These are phyloP conservation scores for Nephrotoma flavescens DNA, from an alignment of 2,888 invertebrate species.

Conservation along the genomic window DNA sequence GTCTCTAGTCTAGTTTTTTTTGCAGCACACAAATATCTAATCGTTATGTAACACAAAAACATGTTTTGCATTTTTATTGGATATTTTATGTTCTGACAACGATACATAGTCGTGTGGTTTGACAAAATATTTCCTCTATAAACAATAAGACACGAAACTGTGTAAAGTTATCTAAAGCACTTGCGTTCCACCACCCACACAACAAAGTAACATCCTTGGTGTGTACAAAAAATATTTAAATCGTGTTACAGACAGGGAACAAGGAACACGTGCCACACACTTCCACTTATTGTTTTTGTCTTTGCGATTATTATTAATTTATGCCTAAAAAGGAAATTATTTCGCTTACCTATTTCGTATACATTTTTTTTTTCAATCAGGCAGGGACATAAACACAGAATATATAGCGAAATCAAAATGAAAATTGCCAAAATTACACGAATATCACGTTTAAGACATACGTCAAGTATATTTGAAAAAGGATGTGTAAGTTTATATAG, in stretches of 20 bases:
- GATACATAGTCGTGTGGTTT: not conserved
- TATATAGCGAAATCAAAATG: not conserved
- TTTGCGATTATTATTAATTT: not conserved
- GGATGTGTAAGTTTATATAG: not conserved
- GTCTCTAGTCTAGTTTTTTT: not conserved
- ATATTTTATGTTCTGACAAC: not conserved
- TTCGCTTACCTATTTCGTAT: not conserved
- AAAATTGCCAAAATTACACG: not conserved
- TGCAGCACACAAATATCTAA: not conserved
- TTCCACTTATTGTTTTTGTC: not conserved
- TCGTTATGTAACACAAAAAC: not conserved
- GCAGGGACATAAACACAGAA: not conserved
- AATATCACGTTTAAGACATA: not conserved
- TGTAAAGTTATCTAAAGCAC: not conserved
- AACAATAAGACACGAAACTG: not conserved
- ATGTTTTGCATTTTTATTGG: not conserved
- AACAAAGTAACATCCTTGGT: not conserved
- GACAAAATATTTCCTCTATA: not conserved
- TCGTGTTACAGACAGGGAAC: not conserved
- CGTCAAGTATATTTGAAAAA: not conserved
- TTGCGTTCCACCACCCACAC: not conserved
- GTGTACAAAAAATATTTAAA: not conserved
- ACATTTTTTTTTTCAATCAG: not conserved
- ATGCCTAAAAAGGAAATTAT: not conserved
- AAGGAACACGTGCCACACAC: not conserved